Percentiles rank a stretch among this genome's conserved stretches.
These are phyloP conservation scores for Hydractinia echinata DNA, from an alignment of 30 jellyfish, hydroid and myxozoan species.

Conservation along the genomic window DNA sequence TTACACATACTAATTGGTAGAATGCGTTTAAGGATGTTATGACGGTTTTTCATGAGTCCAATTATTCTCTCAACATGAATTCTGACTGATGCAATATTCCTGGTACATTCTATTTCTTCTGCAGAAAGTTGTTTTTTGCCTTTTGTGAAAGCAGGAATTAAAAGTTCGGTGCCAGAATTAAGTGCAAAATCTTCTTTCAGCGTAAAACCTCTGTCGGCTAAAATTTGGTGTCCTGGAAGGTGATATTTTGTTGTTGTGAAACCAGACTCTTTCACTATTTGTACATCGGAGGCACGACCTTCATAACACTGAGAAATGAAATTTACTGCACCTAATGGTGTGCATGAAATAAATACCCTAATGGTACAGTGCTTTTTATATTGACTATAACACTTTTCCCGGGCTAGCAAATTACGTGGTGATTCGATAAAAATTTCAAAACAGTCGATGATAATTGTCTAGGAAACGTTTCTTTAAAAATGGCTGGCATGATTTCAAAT, in stretches of 20 bases:
- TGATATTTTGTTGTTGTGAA: slow-evolving; percentile 35
- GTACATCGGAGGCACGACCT: slow-evolving; percentile 44
- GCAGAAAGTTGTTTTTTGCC: slow-evolving; percentile 32
- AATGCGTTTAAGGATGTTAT: slow-evolving; percentile 7
- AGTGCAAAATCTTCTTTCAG: slow-evolving; percentile 33
- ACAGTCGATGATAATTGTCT: slow-evolving; percentile 49
- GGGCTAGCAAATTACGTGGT: slow-evolving; percentile 39
- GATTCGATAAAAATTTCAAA: slow-evolving; percentile 49
- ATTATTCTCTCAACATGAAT: slow-evolving; percentile 16
- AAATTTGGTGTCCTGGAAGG: slow-evolving; percentile 39
- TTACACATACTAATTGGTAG: slow-evolving; percentile 1
- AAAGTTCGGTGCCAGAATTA: slow-evolving; percentile 12
- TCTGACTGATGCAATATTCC: slow-evolving; percentile 25
- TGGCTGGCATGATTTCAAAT: slow-evolving; percentile 23
- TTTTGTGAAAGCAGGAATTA: slow-evolving; percentile 37
- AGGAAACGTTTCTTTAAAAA: slow-evolving; percentile 36
- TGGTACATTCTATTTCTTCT: slow-evolving; percentile 27
- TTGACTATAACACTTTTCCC: slow-evolving; percentile 37
- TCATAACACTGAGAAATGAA: slow-evolving; percentile 49
- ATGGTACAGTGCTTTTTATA: no score
- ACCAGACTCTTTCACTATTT: slow-evolving; percentile 42
- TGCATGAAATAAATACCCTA: slow-evolving; percentile 34
- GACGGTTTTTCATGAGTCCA: no score
- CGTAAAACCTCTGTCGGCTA: slow-evolving; percentile 46
- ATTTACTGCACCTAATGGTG: slow-evolving; percentile 46